These are phyloP conservation scores for Anthopleura sola DNA, from an alignment of 64 coral and sea anemone genomes.

Conservation along the genomic window DNA sequence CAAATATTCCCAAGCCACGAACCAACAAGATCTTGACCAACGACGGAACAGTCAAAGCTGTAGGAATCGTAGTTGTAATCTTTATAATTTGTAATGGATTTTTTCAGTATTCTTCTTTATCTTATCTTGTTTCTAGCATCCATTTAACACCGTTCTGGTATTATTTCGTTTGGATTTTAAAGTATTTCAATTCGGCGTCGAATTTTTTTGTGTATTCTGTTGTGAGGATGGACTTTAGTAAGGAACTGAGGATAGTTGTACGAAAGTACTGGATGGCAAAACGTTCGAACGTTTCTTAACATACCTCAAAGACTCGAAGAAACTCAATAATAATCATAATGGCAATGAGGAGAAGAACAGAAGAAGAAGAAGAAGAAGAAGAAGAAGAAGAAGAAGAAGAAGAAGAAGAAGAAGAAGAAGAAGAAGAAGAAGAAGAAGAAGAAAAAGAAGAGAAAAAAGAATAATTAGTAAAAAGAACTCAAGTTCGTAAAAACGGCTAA, in stretches of 20 bases:
- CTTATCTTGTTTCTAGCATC: not conserved
- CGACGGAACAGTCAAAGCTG: not conserved
- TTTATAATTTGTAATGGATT: not conserved
- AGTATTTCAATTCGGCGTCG: constrained; percentile 2
- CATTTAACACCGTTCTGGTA: not conserved
- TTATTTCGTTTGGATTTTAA: not conserved
- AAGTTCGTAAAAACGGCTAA: too few species aligned
- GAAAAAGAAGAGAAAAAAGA: too few species aligned
- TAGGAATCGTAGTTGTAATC: not conserved
- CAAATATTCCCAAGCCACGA: not conserved
- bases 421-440: too few species aligned
- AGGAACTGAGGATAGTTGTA: not conserved
- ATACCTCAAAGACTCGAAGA: too few species aligned
- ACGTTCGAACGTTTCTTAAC: too few species aligned
- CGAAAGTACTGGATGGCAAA: too few species aligned
- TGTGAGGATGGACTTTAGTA: not conserved
- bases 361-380: too few species aligned
- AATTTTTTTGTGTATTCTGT: constrained; percentile 12
- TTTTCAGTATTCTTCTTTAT: not conserved
- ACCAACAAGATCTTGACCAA: not conserved
- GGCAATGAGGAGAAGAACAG: too few species aligned
- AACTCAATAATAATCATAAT: too few species aligned
- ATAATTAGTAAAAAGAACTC: too few species aligned
- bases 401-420: too few species aligned
- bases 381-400: too few species aligned